Conservation (phyloP, 2,113 vertebrate genomes). For the Tichodroma muraria region DNA sequence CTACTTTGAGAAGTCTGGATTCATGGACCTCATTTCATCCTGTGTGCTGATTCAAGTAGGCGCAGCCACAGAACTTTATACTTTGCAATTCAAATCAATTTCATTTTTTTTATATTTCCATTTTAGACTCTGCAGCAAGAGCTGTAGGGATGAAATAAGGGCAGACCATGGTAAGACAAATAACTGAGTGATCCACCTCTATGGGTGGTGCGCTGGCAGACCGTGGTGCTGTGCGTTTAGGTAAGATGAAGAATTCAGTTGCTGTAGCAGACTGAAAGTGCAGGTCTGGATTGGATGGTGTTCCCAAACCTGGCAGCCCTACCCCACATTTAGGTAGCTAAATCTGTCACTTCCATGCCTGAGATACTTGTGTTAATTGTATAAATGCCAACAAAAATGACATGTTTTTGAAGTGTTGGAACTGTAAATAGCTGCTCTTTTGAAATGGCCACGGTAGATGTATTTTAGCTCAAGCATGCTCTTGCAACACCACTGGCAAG, state of each 20-base stretch:
- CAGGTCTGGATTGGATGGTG: not conserved
- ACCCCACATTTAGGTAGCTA: not conserved
- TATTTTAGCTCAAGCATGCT: not conserved
- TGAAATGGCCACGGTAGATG: not conserved
- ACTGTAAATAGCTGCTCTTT: not conserved
- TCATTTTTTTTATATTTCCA: not conserved
- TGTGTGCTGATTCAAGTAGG: not conserved
- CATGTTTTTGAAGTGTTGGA: not conserved
- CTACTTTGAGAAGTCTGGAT: not conserved
- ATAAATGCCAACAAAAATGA: not conserved
- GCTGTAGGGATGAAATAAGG: not conserved
- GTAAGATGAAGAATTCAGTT: not conserved
- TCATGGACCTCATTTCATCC: not conserved
- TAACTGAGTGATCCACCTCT: not conserved
- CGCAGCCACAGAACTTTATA: not conserved
- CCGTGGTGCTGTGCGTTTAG: not conserved
- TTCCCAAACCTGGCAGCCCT: not conserved
- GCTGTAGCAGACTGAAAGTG: not conserved
- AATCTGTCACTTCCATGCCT: not conserved
- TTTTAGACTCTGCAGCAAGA: not conserved
- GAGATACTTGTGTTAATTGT: not conserved
- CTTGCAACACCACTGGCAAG: not conserved
- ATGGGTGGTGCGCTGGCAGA: fast-evolving
- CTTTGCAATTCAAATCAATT: not conserved
- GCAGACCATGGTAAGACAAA: not conserved